Evolutionary conservation across 1,140 invertebrate genomes (phyloP).

Genomic region (Myzus persicae): DNA sequence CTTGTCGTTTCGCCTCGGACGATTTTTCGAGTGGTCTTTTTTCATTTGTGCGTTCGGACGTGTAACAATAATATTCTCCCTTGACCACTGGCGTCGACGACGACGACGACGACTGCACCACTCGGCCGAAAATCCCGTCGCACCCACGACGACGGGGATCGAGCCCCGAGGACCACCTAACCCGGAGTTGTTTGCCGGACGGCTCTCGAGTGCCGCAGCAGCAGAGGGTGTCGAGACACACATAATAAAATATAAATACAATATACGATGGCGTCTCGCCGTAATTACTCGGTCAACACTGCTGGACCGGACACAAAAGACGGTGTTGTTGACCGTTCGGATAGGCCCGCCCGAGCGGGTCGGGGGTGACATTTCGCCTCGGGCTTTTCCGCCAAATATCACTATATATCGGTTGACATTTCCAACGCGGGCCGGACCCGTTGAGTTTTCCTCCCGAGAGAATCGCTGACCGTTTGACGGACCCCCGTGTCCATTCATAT

Average conservation of each 20-base stretch:
- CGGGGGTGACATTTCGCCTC: conserved; percentile 30
- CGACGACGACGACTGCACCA: neutral
- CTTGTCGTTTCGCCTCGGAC: neutral
- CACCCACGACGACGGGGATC: neutral
- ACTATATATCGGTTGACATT: conserved; percentile 22
- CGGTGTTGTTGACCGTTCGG: conserved; percentile 45
- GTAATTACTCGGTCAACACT: conserved; percentile 24
- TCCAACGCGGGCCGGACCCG: neutral
- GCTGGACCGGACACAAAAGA: neutral
- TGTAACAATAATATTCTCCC: neutral
- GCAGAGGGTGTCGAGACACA: neutral
- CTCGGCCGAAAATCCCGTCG: neutral
- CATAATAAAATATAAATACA: neutral
- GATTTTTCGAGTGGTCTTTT: neutral
- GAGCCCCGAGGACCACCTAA: too few relatives aligned
- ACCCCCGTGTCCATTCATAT: neutral
- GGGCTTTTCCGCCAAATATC: conserved; percentile 39
- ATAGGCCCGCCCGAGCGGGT: neutral
- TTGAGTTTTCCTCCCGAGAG: neutral
- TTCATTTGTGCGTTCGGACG: neutral
- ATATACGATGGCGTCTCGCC: neutral
- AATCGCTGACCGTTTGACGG: conserved; percentile 10
- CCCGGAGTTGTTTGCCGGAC: conserved; percentile 32
- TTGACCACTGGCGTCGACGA: neutral
- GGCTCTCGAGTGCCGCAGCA: neutral